Evolutionary conservation across 2,888 invertebrate genomes (phyloP).

Genomic region (Folsomia manolachei): DNA sequence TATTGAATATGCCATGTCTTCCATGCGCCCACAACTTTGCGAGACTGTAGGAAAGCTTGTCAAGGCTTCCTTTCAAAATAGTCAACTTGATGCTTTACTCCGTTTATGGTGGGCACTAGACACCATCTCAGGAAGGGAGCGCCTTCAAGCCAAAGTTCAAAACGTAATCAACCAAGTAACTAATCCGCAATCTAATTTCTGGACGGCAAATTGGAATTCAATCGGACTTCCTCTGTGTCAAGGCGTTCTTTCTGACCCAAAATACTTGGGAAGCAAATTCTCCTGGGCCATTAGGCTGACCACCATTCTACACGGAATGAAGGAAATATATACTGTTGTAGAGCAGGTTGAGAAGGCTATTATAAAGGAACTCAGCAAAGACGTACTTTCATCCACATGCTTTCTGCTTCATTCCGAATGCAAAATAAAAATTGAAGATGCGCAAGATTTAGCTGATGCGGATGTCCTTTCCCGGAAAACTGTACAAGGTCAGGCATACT

Average conservation of each 20-base stretch:
- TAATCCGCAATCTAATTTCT: too few species aligned
- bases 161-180: slow-evolving; percentile 4
- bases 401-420: neutral
- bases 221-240: slow-evolving; percentile 11
- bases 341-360: neutral
- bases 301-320: slow-evolving; percentile 8
- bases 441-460: neutral
- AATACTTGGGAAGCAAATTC: slow-evolving; percentile 5
- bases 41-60: slow-evolving; percentile 5
- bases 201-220: slow-evolving; percentile 9
- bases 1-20: slow-evolving; percentile 18
- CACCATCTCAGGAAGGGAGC: too few species aligned
- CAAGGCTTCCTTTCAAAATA: neutral
- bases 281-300: neutral
- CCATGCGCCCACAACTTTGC: neutral
- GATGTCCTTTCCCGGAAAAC: neutral
- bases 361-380: neutral
- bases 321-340: slow-evolving; percentile 3
- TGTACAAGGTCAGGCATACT: neutral
- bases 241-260: slow-evolving; percentile 15
- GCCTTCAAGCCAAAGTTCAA: neutral
- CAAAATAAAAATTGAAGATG: neutral
- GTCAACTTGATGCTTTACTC: neutral
- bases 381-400: neutral
- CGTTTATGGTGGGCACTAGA: too few species aligned